These are phyloP conservation scores for Cephalopterus ornatus DNA, from an alignment of 2,113 vertebrate genomes.

Conservation along the genomic window DNA sequence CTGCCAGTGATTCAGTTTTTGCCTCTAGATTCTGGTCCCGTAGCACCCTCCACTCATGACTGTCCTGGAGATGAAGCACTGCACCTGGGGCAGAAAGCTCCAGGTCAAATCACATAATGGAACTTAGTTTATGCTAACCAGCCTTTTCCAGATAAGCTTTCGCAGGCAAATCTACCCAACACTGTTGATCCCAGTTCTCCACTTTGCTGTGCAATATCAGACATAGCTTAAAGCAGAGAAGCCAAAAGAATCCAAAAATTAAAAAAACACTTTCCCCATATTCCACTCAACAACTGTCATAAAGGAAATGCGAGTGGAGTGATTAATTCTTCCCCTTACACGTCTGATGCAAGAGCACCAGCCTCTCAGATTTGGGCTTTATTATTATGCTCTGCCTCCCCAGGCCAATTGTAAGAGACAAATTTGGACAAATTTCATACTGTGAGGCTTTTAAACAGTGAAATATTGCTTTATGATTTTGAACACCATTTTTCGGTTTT, in stretches of 20 bases:
- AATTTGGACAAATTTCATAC: conserved; percentile 51
- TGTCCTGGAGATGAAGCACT: not conserved
- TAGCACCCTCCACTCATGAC: rapidly evolving
- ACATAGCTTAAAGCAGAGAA: not conserved
- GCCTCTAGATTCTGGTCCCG: not conserved
- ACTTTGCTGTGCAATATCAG: not conserved
- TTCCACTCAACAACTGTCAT: not conserved
- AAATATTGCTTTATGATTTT: conserved; percentile 65
- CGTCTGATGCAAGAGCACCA: not conserved
- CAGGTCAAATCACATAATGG: not conserved
- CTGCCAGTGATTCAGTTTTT: not conserved
- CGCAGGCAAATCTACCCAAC: not conserved
- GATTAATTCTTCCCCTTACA: conserved; percentile 14
- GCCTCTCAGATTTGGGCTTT: not conserved
- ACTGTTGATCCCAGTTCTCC: not conserved
- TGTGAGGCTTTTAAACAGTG: conserved; percentile 60
- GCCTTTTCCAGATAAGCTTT: not conserved
- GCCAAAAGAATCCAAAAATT: not conserved
- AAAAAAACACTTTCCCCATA: not conserved
- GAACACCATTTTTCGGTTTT: conserved; percentile 43
- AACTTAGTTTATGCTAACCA: not conserved
- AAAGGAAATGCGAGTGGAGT: not conserved
- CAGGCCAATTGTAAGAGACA: not conserved
- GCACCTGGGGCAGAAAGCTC: not conserved
- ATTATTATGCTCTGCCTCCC: not conserved